Conservation (phyloP, 2,888 invertebrate species). For the Papilio protenor region DNA sequence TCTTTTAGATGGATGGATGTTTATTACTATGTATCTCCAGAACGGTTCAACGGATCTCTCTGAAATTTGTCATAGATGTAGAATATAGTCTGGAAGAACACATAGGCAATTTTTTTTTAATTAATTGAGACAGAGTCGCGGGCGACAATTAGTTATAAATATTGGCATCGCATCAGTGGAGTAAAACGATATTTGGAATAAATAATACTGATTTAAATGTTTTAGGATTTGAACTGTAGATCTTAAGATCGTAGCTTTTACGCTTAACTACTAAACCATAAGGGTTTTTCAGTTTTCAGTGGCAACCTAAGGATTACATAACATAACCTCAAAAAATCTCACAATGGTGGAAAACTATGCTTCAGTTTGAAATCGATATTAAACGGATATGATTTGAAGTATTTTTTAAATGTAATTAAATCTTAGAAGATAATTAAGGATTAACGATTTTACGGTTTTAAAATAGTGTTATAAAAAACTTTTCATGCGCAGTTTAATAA, state of each 20-base stretch:
- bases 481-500: slow-evolving; percentile 20
- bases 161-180: background rate
- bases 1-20: too few species aligned
- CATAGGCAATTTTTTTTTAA: too few species aligned
- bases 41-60: too few species aligned
- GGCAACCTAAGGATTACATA: slow-evolving; percentile 67
- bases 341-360: slow-evolving; percentile 12
- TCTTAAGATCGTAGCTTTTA: background rate
- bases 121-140: too few species aligned
- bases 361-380: slow-evolving; percentile 16
- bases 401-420: background rate
- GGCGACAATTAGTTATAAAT: too few species aligned
- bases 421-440: background rate
- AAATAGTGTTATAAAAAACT: background rate
- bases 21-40: too few species aligned
- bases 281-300: slow-evolving; percentile 8
- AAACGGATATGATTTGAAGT: background rate
- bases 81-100: too few species aligned
- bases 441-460: background rate
- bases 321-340: slow-evolving; percentile 66
- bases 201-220: background rate
- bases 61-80: too few species aligned
- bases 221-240: background rate
- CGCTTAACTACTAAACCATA: background rate
- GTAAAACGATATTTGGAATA: background rate